These are phyloP conservation scores for Chymomyza caudatula DNA, from an alignment of 2,888 invertebrate species.

Conservation along the genomic window DNA sequence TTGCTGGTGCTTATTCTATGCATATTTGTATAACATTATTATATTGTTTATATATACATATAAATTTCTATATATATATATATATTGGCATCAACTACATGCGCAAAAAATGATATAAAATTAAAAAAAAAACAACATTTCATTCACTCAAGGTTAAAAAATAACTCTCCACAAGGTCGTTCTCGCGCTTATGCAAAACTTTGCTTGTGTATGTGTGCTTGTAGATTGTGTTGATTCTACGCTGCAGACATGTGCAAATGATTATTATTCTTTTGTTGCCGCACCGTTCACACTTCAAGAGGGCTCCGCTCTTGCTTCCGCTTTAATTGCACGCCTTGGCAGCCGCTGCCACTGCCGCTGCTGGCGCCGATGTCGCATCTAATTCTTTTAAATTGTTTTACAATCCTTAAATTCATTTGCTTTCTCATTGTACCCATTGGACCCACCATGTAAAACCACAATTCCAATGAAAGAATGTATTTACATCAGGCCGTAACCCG, in stretches of 20 bases:
- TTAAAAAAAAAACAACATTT: conserved; percentile 28
- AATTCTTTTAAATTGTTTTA: background rate
- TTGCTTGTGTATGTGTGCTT: conserved; percentile 10
- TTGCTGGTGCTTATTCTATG: conserved; percentile 26
- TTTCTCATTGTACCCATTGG: background rate
- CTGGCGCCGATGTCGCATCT: background rate
- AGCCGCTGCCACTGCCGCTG: background rate
- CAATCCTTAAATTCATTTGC: background rate
- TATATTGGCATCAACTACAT: conserved; percentile 35
- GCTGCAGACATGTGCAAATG: conserved; percentile 55
- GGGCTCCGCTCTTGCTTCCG: conserved; percentile 4
- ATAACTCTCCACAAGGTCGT: conserved; percentile 78
- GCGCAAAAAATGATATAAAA: conserved; percentile 20
- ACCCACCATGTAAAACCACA: too few species aligned
- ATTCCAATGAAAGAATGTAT: too few species aligned
- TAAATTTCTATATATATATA: conserved; percentile 29
- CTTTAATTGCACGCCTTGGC: background rate
- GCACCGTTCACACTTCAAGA: conserved; percentile 11
- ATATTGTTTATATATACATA: conserved; percentile 49
- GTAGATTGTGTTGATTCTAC: conserved; percentile 19
- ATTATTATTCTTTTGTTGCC: conserved; percentile 43
- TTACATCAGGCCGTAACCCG: too few species aligned
- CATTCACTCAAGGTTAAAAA: conserved; percentile 77
- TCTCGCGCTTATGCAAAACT: conserved; percentile 35
- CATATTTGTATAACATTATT: conserved; percentile 40